phyloP scores from a whole-genome alignment of 2,113 vertebrate species.

The Panthera uncia region DNA sequence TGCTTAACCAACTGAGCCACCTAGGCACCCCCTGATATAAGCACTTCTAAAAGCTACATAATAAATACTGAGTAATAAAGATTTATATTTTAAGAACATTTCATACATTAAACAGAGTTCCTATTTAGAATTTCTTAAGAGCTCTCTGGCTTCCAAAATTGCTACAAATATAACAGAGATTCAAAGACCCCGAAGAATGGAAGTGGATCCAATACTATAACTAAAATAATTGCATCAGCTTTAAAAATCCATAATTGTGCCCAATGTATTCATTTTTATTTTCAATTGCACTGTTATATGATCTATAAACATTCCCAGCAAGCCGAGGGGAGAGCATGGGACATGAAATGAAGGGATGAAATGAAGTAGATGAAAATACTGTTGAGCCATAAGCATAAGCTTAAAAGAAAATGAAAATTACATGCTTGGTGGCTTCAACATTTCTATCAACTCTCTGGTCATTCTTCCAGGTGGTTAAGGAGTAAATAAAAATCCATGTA shows the following conservation, averaged over 20 bases:
- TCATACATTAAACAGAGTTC: constrained; percentile 15
- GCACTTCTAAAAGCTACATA: constrained; percentile 22
- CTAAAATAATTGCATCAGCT: background rate
- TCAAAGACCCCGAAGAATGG: constrained; percentile 6
- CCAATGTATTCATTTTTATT: constrained; percentile 5
- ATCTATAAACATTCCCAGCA: constrained; percentile 5
- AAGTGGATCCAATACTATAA: background rate
- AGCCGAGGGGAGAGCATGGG: background rate
- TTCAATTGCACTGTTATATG: background rate
- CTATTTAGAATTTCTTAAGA: background rate
- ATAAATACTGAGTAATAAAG: constrained; percentile 44
- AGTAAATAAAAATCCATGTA: background rate
- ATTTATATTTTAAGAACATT: constrained; percentile 36
- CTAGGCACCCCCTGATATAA: background rate
- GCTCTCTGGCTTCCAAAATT: constrained; percentile 44
- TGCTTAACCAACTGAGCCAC: too few species aligned
- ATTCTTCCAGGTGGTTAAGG: background rate
- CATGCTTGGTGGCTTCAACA: background rate
- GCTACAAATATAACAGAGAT: background rate
- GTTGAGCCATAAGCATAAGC: background rate
- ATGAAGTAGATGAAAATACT: background rate
- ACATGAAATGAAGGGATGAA: background rate
- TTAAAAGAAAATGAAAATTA: background rate
- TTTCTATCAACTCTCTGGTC: background rate
- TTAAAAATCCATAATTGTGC: constrained; percentile 43